Evolutionary conservation across 1,140 invertebrate species (phyloP).

Genomic region (Agrypnia vestita): DNA sequence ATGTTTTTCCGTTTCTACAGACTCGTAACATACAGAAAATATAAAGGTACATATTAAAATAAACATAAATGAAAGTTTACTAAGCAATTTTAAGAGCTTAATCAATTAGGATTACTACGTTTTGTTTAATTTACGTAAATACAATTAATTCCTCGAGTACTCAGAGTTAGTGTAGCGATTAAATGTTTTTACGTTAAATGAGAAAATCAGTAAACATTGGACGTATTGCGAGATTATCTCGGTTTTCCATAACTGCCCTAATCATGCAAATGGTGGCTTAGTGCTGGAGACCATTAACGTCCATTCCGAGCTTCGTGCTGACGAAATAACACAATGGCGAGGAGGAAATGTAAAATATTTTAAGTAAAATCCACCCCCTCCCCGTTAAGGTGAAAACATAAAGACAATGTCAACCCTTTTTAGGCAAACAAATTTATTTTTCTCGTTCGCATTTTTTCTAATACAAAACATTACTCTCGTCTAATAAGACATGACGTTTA

Average conservation of each 20-base stretch:
- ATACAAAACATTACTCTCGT: too few species aligned
- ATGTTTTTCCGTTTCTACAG: too few species aligned
- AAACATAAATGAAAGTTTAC: too few species aligned
- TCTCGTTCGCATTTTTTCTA: too few species aligned
- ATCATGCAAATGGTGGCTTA: slow-evolving; percentile 42
- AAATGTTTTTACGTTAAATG: not conserved
- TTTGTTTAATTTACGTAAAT: too few species aligned
- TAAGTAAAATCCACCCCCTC: slow-evolving; percentile 21
- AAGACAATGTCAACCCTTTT: slow-evolving; percentile 36
- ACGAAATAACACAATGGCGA: slow-evolving; percentile 34
- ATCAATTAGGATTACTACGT: too few species aligned
- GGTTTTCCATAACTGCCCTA: slow-evolving; percentile 1
- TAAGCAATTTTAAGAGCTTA: too few species aligned
- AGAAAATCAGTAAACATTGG: not conserved
- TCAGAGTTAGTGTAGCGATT: not conserved
- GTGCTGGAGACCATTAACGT: slow-evolving; percentile 39
- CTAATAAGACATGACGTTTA: too few species aligned
- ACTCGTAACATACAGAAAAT: too few species aligned
- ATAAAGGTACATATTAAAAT: too few species aligned
- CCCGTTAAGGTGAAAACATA: slow-evolving; percentile 15
- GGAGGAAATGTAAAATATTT: slow-evolving; percentile 36
- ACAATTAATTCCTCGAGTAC: not conserved
- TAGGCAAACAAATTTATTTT: too few species aligned
- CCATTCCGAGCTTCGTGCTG: slow-evolving; percentile 28
- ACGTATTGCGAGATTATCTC: slow-evolving; percentile 28